Evolutionary conservation across 2,888 invertebrate genomes (phyloP), one percentile per base, ranked within the genome.

Genomic region (Archaeoteleia sp.): DNA sequence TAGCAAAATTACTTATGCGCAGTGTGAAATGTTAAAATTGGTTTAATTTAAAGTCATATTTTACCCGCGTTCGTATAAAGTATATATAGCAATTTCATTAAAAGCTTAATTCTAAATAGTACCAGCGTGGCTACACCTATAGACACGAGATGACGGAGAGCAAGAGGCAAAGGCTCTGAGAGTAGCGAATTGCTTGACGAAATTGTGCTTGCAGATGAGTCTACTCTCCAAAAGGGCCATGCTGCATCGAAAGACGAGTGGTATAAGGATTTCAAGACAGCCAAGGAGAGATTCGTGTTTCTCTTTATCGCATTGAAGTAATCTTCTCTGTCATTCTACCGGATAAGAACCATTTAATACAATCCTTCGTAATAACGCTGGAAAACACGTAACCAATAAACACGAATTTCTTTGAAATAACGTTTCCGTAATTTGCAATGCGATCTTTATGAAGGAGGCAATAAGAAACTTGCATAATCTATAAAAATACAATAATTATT

Each of bases 151-250:
- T 40, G 8, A 34, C 49, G 25, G 46, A 13, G 29, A 54, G 55
- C 55, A 62, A 67, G 49, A 55, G 66, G n/a, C 54, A 51, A 46
- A 67, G 20, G 55, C 62, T 53, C 53, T 62, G 37, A 43, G 48
- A 57, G 46, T 62, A 57, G 62, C 57, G 62, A 67, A 67, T 62
- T 67, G 62, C 53, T 55, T 58, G 57, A 67, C 62, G 62, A 67
- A 61, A 67, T 62, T 62, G 62, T 62, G 67, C 67, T 67, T 67
- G 58, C 62, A 67, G 67, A 67, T 62, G 58, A 57, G 54, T 58
- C 55, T 54, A 58, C 53, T 58, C 62, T 57, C 57, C 62, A 62
- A 67, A 67, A 62, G 67, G 62, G 53, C 51, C 62, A 53, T 48
- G 62, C 51, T 46, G 29, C 53, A 29, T 55, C 15, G 34, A 39